These are phyloP conservation scores for Pseudochirops cupreus DNA, from an alignment of 2,797 vertebrate species.

Conservation along the genomic window DNA sequence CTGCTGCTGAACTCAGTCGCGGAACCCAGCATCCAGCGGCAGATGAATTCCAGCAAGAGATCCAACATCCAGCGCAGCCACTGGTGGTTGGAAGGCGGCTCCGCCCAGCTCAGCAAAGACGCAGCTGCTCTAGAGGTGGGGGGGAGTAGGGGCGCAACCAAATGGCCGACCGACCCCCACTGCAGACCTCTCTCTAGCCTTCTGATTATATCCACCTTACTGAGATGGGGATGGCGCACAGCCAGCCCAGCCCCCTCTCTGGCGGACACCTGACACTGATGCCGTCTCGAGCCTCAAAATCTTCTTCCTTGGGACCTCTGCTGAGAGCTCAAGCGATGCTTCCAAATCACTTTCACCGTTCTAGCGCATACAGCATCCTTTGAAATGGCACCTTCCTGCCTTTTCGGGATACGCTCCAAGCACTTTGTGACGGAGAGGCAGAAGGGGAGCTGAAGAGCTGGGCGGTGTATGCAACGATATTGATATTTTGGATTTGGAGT, in stretches of 20 bases:
- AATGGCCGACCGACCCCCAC: background rate
- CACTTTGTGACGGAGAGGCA: background rate
- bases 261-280: background rate
- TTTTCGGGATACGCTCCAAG: background rate
- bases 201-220: background rate
- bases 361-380: background rate
- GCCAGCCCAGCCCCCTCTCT: background rate
- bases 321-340: background rate
- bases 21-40: background rate
- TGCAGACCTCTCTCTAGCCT: background rate
- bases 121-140: background rate
- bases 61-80: background rate
- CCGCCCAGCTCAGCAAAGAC: background rate
- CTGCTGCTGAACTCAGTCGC: background rate
- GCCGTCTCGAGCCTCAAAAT: background rate
- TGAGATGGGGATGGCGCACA: background rate
- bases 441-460: background rate
- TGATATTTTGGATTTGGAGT: background rate
- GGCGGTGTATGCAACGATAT: background rate
- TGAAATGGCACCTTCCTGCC: background rate
- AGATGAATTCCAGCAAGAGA: background rate
- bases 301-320: background rate
- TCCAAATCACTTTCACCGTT: background rate
- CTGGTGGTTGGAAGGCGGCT: background rate
- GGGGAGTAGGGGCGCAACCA: conserved; percentile 1